Conservation (phyloP, 35 echinoderm and acorn worm species). For the Amphiura filiformis region DNA sequence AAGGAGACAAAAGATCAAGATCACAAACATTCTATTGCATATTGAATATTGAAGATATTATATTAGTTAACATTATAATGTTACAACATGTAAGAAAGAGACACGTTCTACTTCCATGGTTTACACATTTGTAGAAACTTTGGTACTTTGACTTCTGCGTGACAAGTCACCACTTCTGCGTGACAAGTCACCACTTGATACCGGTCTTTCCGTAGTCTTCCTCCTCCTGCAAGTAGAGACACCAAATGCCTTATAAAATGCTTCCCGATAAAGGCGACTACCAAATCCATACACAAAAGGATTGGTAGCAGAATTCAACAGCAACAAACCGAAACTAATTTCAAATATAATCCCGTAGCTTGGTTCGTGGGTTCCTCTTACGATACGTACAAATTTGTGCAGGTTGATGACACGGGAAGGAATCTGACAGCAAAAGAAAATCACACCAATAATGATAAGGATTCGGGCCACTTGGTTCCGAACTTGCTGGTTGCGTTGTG, state of each 20-base stretch:
- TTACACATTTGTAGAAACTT: too few species aligned
- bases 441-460: neutral
- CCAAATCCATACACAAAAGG: slow-evolving; percentile 82
- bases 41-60: too few species aligned
- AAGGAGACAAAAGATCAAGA: too few species aligned
- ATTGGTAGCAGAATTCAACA: slow-evolving; percentile 82
- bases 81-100: too few species aligned
- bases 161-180: too few species aligned
- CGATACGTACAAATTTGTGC: slow-evolving; percentile 22
- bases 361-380: slow-evolving; percentile 11
- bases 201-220: too few species aligned
- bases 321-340: slow-evolving; percentile 47
- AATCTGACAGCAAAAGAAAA: neutral
- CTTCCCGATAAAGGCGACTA: slow-evolving; percentile 66
- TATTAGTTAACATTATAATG: too few species aligned
- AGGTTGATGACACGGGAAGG: neutral
- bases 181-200: too few species aligned
- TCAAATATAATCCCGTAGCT: slow-evolving; percentile 33
- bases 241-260: slow-evolving; percentile 68
- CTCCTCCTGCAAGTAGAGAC: too few species aligned
- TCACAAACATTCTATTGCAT: too few species aligned
- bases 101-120: too few species aligned
- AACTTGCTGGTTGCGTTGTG: neutral
- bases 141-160: too few species aligned
- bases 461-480: neutral